Conservation (phyloP, 2,113 vertebrate genomes). For the Callocephalon fimbriatum region DNA sequence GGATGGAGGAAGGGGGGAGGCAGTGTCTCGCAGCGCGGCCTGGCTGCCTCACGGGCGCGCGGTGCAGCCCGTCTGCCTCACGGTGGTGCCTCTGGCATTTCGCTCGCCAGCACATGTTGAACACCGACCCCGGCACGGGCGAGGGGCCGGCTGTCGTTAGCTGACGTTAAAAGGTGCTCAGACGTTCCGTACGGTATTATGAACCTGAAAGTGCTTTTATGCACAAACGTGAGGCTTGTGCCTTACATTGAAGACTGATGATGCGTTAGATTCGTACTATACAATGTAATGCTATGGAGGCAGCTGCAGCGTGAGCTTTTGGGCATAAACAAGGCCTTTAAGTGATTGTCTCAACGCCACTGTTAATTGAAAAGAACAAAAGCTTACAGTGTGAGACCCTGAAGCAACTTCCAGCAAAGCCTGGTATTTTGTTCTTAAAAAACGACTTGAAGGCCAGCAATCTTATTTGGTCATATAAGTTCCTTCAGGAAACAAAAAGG, state of each 20-base stretch:
- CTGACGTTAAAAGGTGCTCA: accelerated
- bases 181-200: not conserved
- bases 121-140: accelerated
- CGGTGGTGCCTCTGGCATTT: not conserved
- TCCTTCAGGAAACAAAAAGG: not conserved
- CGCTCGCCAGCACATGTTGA: not conserved
- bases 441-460: not conserved
- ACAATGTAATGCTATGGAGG: accelerated
- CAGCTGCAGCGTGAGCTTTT: not conserved
- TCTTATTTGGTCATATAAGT: not conserved
- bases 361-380: constrained; percentile 9
- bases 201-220: not conserved
- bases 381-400: not conserved
- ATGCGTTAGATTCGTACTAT: accelerated
- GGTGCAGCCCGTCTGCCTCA: too few species aligned
- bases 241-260: accelerated
- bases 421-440: not conserved
- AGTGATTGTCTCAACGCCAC: not conserved
- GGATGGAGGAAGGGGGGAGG: not conserved
- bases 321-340: not conserved
- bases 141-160: accelerated
- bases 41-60: not conserved
- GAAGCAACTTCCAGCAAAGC: not conserved
- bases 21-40: not conserved
- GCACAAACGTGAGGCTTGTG: not conserved